These are phyloP conservation scores for Troides aeacus DNA, from an alignment of 2,888 invertebrate genomes.

Conservation along the genomic window DNA sequence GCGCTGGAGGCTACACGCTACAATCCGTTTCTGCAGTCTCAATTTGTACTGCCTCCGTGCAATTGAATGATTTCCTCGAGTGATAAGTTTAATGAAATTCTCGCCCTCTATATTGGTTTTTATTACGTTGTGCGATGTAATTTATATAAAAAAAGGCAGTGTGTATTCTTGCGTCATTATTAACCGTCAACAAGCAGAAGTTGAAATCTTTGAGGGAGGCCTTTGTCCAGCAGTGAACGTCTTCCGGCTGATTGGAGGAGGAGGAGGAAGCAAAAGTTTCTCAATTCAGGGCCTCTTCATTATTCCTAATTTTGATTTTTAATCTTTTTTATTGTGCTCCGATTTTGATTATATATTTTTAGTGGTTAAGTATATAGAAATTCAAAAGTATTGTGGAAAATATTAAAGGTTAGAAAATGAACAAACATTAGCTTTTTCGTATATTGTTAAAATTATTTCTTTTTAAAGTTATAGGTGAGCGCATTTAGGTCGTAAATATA, in stretches of 20 bases:
- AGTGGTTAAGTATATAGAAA: background rate
- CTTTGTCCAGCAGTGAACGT: too few relatives aligned
- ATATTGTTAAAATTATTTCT: conserved; percentile 19
- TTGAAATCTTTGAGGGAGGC: too few relatives aligned
- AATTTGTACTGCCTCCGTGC: conserved; percentile 69
- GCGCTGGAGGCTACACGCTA: conserved; percentile 51
- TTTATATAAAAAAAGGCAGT: background rate
- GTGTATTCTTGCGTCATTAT: background rate
- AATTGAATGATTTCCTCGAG: conserved; percentile 70
- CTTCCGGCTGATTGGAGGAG: too few relatives aligned
- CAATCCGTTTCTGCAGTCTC: conserved; percentile 69
- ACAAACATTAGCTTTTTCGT: background rate
- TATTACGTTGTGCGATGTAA: conserved; percentile 8
- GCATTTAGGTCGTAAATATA: conserved; percentile 31
- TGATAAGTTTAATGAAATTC: conserved; percentile 72
- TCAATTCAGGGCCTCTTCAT: background rate
- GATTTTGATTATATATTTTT: background rate
- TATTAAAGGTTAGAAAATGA: background rate
- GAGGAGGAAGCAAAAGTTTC: background rate
- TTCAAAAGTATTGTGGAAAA: background rate
- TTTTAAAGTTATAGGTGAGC: conserved; percentile 29
- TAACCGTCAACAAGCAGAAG: background rate
- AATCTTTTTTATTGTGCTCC: background rate
- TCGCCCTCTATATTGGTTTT: conserved; percentile 8
- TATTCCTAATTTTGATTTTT: background rate